Evolutionary conservation across 64 coral and sea anemone species (phyloP), one percentile per base, ranked within the genome.

Genomic region (Porites lutea): DNA sequence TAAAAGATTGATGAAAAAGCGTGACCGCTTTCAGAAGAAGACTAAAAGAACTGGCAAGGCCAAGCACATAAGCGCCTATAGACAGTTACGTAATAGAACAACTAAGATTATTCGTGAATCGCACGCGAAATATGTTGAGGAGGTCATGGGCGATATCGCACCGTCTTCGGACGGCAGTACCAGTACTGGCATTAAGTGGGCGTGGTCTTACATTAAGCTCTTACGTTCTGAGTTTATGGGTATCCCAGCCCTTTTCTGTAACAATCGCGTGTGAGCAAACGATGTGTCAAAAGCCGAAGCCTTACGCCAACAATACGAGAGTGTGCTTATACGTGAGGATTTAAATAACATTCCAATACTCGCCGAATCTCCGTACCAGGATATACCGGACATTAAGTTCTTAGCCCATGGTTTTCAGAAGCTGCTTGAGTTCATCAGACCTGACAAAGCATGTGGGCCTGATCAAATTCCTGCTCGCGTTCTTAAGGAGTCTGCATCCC

Each of bases 261-360:
- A 75, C 37, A 52, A 52, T 47, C 72, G 72, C 37, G 72, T 75
- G 7, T 75, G 72, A 3, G 80, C 80, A 65, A 61, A 83, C 22
- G 80, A 83, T 57, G 57, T n/a, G 43, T 83, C n/a, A 61, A 83
- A 83, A 83, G 80, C 80, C 13, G 80, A 83, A 37, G 80, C 80
- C 48, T 23, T 83, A 27, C 52, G 55, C 53, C 3, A 45, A n/a
- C 16, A 75, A 52, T 75, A 75, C 13, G 72, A 75, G 37, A 27
- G 72, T 83, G 80, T 65, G 43, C 37, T 59, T 57, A 62, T 57
- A 65, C 53, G 43, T 12, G 80, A 83, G 57, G 80, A 83, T 83
- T 54, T 3, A 47, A 45, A 47, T 75, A 75, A 75, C 49, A 52
- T 75, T n/a, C 72, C 72, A 45, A 15, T 52, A 47, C 4, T 83